phyloP scores from a whole-genome alignment of 2,888 invertebrate species.

The Leptopilina myrica region DNA sequence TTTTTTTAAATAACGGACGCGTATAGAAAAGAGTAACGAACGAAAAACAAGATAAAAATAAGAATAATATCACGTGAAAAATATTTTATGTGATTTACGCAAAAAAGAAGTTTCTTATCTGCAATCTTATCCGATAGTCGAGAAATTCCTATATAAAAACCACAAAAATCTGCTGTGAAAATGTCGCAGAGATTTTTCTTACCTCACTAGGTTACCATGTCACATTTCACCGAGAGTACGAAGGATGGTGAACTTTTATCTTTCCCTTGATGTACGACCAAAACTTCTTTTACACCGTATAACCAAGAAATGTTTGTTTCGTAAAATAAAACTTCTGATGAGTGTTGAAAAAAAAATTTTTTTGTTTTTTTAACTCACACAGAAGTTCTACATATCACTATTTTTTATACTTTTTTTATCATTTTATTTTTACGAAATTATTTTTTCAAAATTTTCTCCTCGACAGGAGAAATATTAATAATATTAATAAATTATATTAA shows the following conservation, averaged over 20 bases:
- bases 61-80: no score
- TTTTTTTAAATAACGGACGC: no score
- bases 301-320: constrained; percentile 19
- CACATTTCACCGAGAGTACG: constrained; percentile 26
- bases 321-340: background rate
- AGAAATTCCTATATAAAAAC: background rate
- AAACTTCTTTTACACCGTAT: constrained; percentile 29
- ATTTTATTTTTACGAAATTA: no score
- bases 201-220: constrained; percentile 33
- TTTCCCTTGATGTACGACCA: constrained; percentile 21
- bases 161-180: constrained; percentile 14
- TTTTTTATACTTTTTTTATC: no score
- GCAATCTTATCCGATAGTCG: constrained; percentile 15
- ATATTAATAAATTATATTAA: no score
- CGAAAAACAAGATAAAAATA: no score
- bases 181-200: constrained; percentile 24
- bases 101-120: constrained; percentile 21
- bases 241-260: constrained; percentile 31
- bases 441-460: no score
- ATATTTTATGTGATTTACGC: background rate
- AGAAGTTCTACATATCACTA: no score
- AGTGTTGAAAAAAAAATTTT: no score
- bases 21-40: no score
- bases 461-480: no score
- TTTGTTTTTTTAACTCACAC: no score